These are phyloP conservation scores for Ascaphus truei DNA, from an alignment of 2,113 vertebrate species.

Conservation along the genomic window DNA sequence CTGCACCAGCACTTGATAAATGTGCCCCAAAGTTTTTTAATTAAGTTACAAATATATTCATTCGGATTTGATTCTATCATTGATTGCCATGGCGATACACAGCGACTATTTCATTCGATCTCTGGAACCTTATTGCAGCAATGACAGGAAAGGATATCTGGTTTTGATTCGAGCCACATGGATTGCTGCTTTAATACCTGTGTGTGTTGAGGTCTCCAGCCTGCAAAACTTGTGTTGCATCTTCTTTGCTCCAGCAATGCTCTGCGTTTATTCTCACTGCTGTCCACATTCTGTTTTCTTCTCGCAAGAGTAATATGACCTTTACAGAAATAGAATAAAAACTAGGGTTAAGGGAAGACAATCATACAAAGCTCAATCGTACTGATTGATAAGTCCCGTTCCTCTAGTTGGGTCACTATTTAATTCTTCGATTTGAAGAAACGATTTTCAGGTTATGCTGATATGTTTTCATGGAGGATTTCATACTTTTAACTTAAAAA, in stretches of 20 bases:
- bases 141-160: too few species aligned
- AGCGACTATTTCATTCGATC: neutral
- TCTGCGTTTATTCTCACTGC: conserved; percentile 49
- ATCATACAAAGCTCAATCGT: neutral
- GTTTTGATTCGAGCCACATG: neutral
- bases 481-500: neutral
- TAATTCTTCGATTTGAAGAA: neutral
- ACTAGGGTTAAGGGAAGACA: neutral
- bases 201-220: conserved; percentile 46
- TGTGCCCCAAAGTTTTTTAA: too few species aligned
- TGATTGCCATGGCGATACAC: too few species aligned
- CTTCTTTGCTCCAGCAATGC: conserved; percentile 54
- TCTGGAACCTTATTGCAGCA: neutral
- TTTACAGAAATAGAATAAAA: conserved; percentile 46
- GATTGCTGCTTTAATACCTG: conserved; percentile 56
- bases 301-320: conserved; percentile 46
- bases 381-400: neutral
- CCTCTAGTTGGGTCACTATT: neutral
- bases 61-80: too few species aligned
- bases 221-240: conserved; percentile 46
- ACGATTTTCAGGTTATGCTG: too few species aligned
- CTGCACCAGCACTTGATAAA: too few species aligned
- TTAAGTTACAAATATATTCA: too few species aligned
- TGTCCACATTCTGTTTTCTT: conserved; percentile 53
- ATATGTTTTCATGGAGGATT: neutral